Percentiles rank a stretch among this genome's conserved stretches.
Conservation (phyloP, 1,140 invertebrate species). For the Drosophila kohkoa region DNA sequence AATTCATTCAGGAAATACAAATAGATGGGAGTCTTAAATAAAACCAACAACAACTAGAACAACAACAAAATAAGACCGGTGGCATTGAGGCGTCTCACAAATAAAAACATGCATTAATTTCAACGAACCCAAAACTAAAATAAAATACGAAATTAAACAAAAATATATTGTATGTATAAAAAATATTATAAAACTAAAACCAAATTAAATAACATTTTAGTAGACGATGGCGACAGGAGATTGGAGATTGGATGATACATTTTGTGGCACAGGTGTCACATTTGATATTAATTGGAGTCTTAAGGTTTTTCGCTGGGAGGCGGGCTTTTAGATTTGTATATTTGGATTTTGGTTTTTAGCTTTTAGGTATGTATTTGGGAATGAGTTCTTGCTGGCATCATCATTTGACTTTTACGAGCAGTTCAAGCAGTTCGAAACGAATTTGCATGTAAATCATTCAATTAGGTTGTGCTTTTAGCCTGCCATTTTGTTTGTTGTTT, state of each 20-base stretch:
- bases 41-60: constrained; percentile 9
- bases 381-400: neutral
- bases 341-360: neutral
- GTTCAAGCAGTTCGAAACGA: constrained; percentile 43
- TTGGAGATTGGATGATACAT: constrained; percentile 57
- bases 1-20: constrained; percentile 57
- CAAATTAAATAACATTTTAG: constrained; percentile 61
- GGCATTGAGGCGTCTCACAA: constrained; percentile 69
- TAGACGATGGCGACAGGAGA: constrained; percentile 27
- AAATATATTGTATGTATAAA: neutral
- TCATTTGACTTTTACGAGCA: constrained; percentile 49
- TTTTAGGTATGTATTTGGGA: neutral
- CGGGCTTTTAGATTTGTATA: constrained; percentile 7
- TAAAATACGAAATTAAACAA: constrained; percentile 12
- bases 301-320: constrained; percentile 22
- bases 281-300: constrained; percentile 57
- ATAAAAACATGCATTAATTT: constrained; percentile 67
- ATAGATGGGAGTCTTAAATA: constrained; percentile 12
- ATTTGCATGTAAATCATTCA: constrained; percentile 80
- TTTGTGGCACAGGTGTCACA: constrained; percentile 55
- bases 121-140: constrained; percentile 40
- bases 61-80: constrained; percentile 61
- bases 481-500: constrained; percentile 42
- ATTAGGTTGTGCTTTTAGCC: constrained; percentile 64
- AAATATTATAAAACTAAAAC: constrained; percentile 23